Conservation (phyloP, 2,113 vertebrate genomes). For the Notarius quadriscutis region DNA sequence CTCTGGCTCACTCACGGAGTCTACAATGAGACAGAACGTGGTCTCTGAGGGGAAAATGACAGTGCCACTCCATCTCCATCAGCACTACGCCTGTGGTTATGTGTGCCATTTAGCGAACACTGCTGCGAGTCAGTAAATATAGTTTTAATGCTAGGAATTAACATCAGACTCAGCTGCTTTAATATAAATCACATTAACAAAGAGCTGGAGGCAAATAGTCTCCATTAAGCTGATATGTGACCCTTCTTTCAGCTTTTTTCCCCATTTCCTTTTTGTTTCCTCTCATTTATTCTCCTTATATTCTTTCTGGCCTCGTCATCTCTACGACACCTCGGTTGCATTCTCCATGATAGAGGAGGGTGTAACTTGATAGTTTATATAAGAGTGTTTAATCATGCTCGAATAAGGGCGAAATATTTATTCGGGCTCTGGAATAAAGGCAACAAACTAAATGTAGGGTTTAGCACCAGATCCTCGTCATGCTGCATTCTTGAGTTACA, state of each 20-base stretch:
- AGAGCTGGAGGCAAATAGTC: conserved; percentile 38
- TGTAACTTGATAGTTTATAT: conserved; percentile 44
- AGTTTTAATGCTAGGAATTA: conserved; percentile 46
- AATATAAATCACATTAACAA: conserved; percentile 53
- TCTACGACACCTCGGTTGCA: conserved; percentile 25
- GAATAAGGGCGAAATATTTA: conserved; percentile 52
- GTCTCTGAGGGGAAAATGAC: conserved; percentile 12
- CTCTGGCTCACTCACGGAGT: neutral
- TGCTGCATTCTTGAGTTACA: conserved; percentile 28
- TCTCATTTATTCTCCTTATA: conserved; percentile 3
- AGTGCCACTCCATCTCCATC: neutral
- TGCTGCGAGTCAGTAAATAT: conserved; percentile 43
- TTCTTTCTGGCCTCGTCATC: conserved; percentile 16
- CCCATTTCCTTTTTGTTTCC: neutral
- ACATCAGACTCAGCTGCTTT: conserved; percentile 35
- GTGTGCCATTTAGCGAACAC: conserved; percentile 28
- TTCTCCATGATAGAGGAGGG: conserved; percentile 31
- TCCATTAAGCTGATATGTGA: conserved; percentile 39
- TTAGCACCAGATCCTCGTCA: conserved; percentile 14
- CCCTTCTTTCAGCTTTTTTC: conserved; percentile 18
- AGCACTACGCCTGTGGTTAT: conserved; percentile 31
- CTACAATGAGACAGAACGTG: neutral
- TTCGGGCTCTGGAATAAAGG: conserved; percentile 41
- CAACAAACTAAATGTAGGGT: conserved; percentile 39
- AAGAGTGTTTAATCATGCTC: conserved; percentile 53